Base-by-base conservation (phyloP, 1,140 invertebrate species). In the Zaprionus lachaisei region DNA sequence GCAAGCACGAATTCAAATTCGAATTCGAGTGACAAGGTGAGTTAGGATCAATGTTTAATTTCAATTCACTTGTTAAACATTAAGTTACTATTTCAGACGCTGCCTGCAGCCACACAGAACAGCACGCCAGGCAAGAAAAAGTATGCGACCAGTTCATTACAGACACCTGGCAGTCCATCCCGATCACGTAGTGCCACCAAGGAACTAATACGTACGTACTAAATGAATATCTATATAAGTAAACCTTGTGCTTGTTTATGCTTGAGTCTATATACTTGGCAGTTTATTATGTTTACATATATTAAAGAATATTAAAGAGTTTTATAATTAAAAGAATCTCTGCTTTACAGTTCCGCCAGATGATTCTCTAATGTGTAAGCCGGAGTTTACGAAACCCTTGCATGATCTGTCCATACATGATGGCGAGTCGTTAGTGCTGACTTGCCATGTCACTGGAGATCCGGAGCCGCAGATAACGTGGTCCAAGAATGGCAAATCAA, bases 391-490 rank as follows among this genome's bases (percentile, higher is more conserved):
- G 0, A 95, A 95, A 75, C 94, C 96, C 20, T 93, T 97, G 17
- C 95, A 94, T 6, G 95, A 97, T 90, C 81, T 95, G 15, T 95
- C 94, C 5, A 95, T 98, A 31, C 95, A 95, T 26, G 98, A 99
- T 92, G 98, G 97, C 6, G 96, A 97, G 67, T 95, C 95, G 44
- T 93, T 98, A 60, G 94, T 96, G 67, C 93, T 99, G 12, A 96
- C 94, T 12, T 97, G 96, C 54, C 95, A 96, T 20, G 96, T 99
- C 24, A 95, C 95, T 61, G 98, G 97, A 15, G 97, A 98, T 93
- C 98, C 98, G n/a, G 97, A 98, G 91, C 97, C 97, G 5, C 95
- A 97, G 85, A 95, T 98, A 1, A 95, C 95, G 66, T 99, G 98
- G 98, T 94, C 94, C 67, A 98, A 98, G 93, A 95, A 96, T 80